phyloP scores from a whole-genome alignment of 2,888 invertebrate genomes.

The Hirtodrosophila alboralis region DNA sequence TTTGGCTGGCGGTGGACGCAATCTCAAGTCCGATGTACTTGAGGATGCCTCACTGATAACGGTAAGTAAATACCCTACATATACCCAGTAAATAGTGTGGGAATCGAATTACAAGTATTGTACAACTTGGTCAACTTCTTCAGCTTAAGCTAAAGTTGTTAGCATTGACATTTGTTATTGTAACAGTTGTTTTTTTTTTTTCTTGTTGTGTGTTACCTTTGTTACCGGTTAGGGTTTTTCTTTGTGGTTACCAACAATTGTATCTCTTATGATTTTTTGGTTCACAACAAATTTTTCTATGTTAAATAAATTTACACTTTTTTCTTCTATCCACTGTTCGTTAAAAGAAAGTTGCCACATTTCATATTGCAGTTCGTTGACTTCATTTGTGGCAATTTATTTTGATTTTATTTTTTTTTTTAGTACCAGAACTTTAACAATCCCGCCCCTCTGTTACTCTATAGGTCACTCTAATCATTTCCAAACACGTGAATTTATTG shows the following conservation, averaged over 20 bases:
- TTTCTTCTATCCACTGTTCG: conserved; percentile 30
- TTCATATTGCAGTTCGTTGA: conserved; percentile 62
- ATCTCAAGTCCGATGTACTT: conserved; percentile 82
- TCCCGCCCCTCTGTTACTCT: neutral
- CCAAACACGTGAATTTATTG: conserved; percentile 40
- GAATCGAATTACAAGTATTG: neutral
- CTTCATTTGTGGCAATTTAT: conserved; percentile 20
- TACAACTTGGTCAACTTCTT: conserved; percentile 26
- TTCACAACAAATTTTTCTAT: conserved; percentile 53
- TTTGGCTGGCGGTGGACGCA: conserved; percentile 81
- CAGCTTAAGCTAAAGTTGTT: conserved; percentile 29
- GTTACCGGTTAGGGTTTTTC: conserved; percentile 43
- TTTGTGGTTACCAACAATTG: conserved; percentile 20
- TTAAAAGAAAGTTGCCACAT: conserved; percentile 63
- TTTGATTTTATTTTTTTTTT: conserved; percentile 1
- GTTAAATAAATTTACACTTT: conserved; percentile 74
- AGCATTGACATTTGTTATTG: conserved; percentile 58
- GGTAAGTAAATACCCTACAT: too few species aligned
- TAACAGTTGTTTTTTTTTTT: conserved; percentile 12
- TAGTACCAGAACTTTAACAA: conserved; percentile 29
- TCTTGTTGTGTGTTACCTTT: conserved; percentile 16
- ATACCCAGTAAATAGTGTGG: too few species aligned
- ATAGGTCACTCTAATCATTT: conserved; percentile 33
- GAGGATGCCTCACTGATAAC: conserved; percentile 83
- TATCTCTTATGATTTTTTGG: conserved; percentile 41